phyloP scores from a whole-genome alignment of 92 coral and sea anemone species.

The Diadumene lineata region DNA sequence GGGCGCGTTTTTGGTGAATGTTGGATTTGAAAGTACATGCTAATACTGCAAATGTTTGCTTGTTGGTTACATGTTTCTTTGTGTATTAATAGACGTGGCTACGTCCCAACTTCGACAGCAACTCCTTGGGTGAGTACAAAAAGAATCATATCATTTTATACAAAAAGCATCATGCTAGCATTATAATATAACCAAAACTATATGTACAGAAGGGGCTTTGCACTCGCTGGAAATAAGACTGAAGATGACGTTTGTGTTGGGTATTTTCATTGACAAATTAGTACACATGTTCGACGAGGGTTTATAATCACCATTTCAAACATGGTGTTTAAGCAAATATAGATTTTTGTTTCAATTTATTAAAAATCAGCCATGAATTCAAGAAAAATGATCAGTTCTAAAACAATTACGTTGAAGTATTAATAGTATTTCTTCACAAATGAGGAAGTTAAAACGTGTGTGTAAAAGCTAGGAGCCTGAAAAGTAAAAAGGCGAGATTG shows the following conservation, averaged over 20 bases:
- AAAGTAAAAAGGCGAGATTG: too few species aligned
- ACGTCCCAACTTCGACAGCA: conserved; percentile 30
- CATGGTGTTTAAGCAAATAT: background rate
- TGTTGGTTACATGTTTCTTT: background rate
- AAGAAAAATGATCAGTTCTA: background rate
- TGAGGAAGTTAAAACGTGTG: too few species aligned
- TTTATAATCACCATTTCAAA: background rate
- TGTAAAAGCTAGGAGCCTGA: too few species aligned
- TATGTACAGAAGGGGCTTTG: too few species aligned
- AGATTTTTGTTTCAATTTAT: background rate
- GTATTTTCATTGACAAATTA: background rate
- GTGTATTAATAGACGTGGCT: conserved; percentile 33
- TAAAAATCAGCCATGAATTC: background rate
- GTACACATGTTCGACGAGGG: background rate
- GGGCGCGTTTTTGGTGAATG: background rate
- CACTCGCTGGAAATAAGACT: too few species aligned
- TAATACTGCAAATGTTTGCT: background rate
- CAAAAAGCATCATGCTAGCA: too few species aligned
- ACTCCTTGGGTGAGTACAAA: conserved; percentile 36
- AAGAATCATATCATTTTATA: background rate
- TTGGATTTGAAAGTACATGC: too few species aligned
- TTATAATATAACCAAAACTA: too few species aligned
- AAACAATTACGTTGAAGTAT: background rate
- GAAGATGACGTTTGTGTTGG: too few species aligned
- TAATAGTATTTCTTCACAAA: too few species aligned